Conservation (phyloP, 2,888 invertebrate species). For the Hypercompe scribonia region DNA sequence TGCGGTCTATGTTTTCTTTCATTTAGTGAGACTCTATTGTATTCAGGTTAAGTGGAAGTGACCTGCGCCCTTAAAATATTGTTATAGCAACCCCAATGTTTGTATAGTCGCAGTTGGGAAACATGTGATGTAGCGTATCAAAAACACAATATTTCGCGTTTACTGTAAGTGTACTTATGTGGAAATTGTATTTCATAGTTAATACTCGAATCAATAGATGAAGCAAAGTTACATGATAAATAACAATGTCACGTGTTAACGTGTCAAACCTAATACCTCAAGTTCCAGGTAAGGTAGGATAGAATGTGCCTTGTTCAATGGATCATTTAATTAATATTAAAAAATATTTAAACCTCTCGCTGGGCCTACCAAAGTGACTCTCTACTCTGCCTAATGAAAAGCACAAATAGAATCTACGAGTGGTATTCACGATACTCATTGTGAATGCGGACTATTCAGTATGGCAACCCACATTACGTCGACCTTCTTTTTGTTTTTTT, state of each 20-base stretch:
- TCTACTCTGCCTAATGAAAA: too few species aligned
- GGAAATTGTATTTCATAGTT: background rate
- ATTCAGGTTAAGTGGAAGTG: conserved; percentile 42
- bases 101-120: conserved; percentile 10
- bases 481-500: too few species aligned
- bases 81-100: conserved; percentile 29
- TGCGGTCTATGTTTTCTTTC: conserved; percentile 44
- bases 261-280: background rate
- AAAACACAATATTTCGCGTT: conserved; percentile 2
- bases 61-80: conserved; percentile 40
- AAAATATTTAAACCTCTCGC: background rate
- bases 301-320: background rate
- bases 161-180: background rate
- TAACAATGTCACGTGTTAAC: background rate
- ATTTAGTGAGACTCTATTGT: conserved; percentile 36
- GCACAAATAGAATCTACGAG: too few species aligned
- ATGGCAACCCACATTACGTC: too few species aligned
- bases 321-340: too few species aligned
- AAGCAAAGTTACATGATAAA: background rate
- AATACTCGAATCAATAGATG: background rate
- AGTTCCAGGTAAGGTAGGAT: background rate
- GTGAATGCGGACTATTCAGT: too few species aligned
- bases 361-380: too few species aligned
- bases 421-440: too few species aligned
- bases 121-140: background rate